Conservation (phyloP, 2,888 invertebrate genomes). For the Candidula unifasciata region DNA sequence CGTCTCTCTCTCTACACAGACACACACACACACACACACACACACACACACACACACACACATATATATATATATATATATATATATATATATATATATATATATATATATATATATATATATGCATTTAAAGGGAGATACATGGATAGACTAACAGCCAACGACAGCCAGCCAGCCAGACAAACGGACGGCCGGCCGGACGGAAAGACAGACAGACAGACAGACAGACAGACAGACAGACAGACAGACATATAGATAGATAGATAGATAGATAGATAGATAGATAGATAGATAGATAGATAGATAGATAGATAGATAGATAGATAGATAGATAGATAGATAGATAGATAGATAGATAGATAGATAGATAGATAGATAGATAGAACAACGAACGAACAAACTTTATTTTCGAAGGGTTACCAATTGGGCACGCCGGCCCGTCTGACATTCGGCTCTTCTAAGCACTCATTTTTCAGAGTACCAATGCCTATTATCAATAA, state of each 20-base stretch:
- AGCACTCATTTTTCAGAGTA: too few species aligned
- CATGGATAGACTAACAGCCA: neutral
- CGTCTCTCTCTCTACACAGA: too few species aligned
- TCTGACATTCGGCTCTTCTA: too few species aligned
- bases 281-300: slow-evolving; percentile 3
- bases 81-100: slow-evolving; percentile 18
- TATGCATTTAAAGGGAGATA: too few species aligned
- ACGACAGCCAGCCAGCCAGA: too few species aligned
- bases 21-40: neutral
- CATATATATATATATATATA: neutral
- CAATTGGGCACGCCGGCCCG: too few species aligned
- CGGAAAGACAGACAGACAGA: too few species aligned
- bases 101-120: slow-evolving; percentile 13
- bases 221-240: neutral
- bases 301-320: neutral
- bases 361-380: neutral
- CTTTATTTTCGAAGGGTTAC: too few species aligned
- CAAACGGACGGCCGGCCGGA: too few species aligned
- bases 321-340: neutral
- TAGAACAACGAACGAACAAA: too few species aligned
- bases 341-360: neutral
- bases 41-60: neutral
- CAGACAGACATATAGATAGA: too few species aligned
- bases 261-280: slow-evolving; percentile 3
- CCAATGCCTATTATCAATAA: too few species aligned